These are phyloP conservation scores for Papilio helenus DNA, from an alignment of 1,140 invertebrate species.

Conservation along the genomic window DNA sequence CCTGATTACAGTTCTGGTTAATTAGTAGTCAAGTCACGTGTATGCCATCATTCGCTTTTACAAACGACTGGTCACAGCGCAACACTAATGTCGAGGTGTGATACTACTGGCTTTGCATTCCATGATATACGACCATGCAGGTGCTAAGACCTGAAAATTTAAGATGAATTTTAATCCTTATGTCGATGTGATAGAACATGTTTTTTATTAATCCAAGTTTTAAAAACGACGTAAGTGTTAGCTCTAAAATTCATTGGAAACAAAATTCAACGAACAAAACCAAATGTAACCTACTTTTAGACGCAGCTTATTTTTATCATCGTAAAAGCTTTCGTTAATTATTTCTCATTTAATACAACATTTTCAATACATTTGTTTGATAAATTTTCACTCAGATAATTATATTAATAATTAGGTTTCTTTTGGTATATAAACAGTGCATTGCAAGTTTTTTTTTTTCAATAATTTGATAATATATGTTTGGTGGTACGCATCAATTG, in stretches of 20 bases:
- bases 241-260: conserved; percentile 18
- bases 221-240: background rate
- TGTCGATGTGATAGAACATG: conserved; percentile 10
- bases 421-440: background rate
- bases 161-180: conserved; percentile 27
- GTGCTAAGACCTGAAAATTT: background rate
- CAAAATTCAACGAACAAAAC: background rate
- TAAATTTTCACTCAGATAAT: background rate
- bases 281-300: background rate
- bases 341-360: background rate
- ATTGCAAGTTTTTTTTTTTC: too few relatives aligned
- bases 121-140: conserved; percentile 40
- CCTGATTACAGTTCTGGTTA: conserved; percentile 55
- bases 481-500: conserved; percentile 32
- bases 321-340: background rate
- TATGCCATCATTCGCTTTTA: conserved; percentile 62
- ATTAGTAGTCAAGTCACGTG: conserved; percentile 65
- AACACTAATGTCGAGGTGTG: conserved; percentile 54
- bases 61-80: conserved; percentile 59
- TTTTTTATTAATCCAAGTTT: conserved; percentile 13
- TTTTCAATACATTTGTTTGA: background rate
- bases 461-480: conserved; percentile 28
- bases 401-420: background rate
- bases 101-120: conserved; percentile 48
- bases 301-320: background rate